phyloP scores from a whole-genome alignment of 2,113 vertebrate species.

The Leucoraja erinaceus region DNA sequence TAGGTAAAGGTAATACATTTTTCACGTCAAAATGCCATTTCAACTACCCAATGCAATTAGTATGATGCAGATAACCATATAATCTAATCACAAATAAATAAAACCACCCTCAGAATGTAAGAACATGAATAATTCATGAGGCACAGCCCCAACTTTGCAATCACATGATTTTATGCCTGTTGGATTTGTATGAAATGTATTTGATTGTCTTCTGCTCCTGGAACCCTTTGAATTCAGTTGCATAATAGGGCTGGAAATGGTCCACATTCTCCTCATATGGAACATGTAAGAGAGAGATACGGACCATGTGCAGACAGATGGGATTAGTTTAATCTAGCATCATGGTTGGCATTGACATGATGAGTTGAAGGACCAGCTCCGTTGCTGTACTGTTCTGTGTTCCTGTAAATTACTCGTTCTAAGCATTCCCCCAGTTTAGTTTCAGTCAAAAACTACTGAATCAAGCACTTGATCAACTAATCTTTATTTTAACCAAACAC shows the following conservation, averaged over 20 bases:
- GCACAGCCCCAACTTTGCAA: background rate
- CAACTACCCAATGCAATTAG: background rate
- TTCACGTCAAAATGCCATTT: background rate
- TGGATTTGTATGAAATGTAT: background rate
- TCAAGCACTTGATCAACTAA: too few species aligned
- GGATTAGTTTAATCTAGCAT: too few species aligned
- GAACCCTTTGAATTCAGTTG: background rate
- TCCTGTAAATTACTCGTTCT: too few species aligned
- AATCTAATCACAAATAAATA: background rate
- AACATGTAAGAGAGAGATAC: too few species aligned
- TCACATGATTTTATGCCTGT: background rate
- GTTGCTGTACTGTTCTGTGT: too few species aligned
- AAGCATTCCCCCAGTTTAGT: too few species aligned
- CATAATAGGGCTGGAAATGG: background rate
- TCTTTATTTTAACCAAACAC: too few species aligned
- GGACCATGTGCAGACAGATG: too few species aligned
- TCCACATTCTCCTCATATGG: background rate
- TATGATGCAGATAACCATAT: background rate
- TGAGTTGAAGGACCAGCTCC: too few species aligned
- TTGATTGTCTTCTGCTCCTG: background rate
- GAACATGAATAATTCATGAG: background rate
- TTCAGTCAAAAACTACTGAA: too few species aligned
- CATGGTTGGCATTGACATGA: too few species aligned
- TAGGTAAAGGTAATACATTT: background rate
- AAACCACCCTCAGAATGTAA: background rate